Percentiles rank a stretch among this genome's conserved stretches.
phyloP scores from a whole-genome alignment of 2,888 invertebrate species.

The Amphimallon solstitiale region DNA sequence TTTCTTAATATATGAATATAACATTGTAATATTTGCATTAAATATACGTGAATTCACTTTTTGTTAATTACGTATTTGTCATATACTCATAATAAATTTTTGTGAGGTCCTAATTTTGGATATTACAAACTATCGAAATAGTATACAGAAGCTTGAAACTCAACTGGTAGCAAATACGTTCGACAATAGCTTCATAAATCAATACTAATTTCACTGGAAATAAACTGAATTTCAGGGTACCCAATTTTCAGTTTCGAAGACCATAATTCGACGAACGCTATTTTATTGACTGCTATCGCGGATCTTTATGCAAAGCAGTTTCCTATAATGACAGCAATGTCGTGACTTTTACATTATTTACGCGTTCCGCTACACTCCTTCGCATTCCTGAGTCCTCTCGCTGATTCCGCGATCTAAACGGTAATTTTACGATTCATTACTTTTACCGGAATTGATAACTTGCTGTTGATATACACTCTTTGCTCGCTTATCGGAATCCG shows the following conservation, averaged over 20 bases:
- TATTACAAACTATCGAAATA: neutral
- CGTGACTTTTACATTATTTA: constrained; percentile 63
- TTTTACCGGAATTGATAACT: constrained; percentile 61
- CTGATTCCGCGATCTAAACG: constrained; percentile 52
- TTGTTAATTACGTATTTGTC: no score
- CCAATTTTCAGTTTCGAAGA: constrained; percentile 55
- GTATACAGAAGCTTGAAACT: constrained; percentile 1
- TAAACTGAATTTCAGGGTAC: constrained; percentile 55
- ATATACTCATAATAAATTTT: no score
- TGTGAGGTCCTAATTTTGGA: no score
- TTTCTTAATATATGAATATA: no score
- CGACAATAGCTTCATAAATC: constrained; percentile 55
- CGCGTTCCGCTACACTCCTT: constrained; percentile 56
- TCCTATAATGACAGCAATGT: constrained; percentile 61
- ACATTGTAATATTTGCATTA: no score
- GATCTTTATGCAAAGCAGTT: constrained; percentile 64
- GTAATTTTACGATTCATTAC: constrained; percentile 64
- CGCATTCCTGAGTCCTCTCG: constrained; percentile 40
- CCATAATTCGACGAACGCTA: constrained; percentile 49
- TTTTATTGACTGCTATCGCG: constrained; percentile 58
- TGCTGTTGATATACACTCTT: constrained; percentile 51
- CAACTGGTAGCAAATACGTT: constrained; percentile 50
- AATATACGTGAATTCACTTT: no score
- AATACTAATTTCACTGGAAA: constrained; percentile 58
- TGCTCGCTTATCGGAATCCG: constrained; percentile 34